Evolutionary conservation across 2,113 vertebrate species (phyloP).

Genomic region (Otocyon megalotis): DNA sequence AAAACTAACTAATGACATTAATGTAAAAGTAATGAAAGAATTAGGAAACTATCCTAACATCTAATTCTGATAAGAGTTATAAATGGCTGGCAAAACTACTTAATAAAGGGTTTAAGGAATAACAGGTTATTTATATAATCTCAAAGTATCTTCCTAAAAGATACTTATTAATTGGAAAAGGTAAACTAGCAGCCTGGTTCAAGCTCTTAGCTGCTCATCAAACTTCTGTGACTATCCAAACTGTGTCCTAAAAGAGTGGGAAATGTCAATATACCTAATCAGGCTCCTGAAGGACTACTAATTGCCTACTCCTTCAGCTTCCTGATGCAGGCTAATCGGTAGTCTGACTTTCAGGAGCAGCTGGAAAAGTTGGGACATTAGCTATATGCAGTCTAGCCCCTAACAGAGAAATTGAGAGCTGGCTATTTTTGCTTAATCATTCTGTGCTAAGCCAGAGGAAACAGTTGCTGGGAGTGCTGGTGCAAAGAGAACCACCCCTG

Average conservation of each 20-base stretch:
- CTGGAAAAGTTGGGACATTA: not conserved
- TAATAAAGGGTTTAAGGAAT: not conserved
- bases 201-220: not conserved
- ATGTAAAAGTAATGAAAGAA: not conserved
- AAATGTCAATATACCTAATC: not conserved
- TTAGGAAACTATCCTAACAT: not conserved
- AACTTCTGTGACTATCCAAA: not conserved
- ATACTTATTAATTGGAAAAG: not conserved
- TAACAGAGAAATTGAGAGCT: not conserved
- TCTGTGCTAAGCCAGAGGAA: not conserved
- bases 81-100: not conserved
- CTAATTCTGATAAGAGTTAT: not conserved
- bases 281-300: not conserved
- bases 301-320: not conserved
- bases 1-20: not conserved
- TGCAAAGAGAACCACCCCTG: not conserved
- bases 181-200: not conserved
- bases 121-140: not conserved
- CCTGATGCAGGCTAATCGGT: not conserved
- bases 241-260: not conserved
- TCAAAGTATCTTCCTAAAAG: not conserved
- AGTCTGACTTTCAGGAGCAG: not conserved
- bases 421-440: not conserved
- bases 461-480: not conserved
- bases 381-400: not conserved